phyloP scores from a whole-genome alignment of 2,113 vertebrate species.

The Nycticryphes semicollaris region DNA sequence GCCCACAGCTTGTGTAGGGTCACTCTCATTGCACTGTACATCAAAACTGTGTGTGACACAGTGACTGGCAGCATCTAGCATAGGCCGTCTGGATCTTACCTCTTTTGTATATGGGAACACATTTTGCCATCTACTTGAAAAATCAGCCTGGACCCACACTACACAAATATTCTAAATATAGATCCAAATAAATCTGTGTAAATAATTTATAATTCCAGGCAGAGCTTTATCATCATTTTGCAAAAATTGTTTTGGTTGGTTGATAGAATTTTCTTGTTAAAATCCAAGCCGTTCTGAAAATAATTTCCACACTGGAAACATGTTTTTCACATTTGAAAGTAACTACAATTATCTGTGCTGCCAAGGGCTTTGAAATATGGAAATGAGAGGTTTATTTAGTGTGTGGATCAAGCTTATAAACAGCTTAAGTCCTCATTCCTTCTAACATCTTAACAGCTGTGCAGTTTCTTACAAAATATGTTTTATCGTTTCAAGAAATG shows the following conservation, averaged over 20 bases:
- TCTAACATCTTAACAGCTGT: conserved; percentile 86
- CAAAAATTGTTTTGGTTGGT: conserved; percentile 45
- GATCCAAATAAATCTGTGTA: neutral
- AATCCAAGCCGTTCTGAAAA: conserved; percentile 35
- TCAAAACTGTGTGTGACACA: neutral
- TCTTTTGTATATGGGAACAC: neutral
- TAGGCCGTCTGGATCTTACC: neutral
- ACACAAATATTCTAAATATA: neutral
- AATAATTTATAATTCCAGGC: neutral
- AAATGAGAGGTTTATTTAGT: conserved; percentile 89
- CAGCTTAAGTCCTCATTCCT: conserved; percentile 83
- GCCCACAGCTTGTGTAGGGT: neutral
- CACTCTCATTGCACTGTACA: neutral
- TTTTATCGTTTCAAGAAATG: conserved; percentile 99
- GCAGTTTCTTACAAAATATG: conserved; percentile 97
- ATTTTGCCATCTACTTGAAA: conserved; percentile 15
- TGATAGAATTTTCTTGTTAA: conserved; percentile 50
- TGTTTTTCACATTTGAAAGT: conserved; percentile 47
- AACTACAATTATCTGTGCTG: conserved; percentile 24
- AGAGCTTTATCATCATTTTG: conserved; percentile 42
- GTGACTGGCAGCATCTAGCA: neutral
- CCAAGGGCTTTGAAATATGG: conserved; percentile 46
- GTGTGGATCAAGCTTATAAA: conserved; percentile 79
- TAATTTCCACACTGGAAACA: neutral
- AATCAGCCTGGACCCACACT: neutral